Conservation (phyloP, 2,888 invertebrate genomes). For the Plemyria rubiginata region DNA sequence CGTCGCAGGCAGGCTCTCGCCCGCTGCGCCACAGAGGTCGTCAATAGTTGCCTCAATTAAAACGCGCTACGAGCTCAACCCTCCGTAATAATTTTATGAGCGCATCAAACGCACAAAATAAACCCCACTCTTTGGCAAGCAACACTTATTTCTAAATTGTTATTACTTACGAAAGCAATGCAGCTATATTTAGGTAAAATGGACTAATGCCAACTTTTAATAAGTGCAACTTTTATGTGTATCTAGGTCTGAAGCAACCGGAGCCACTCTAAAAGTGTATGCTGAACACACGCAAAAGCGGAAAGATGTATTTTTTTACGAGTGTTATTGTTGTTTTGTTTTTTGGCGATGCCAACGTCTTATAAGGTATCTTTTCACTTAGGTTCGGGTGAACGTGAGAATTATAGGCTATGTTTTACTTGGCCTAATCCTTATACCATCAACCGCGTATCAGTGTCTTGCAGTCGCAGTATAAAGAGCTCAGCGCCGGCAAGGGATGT, state of each 20-base stretch:
- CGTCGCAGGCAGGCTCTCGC: too few species aligned
- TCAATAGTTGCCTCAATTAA: constrained; percentile 60
- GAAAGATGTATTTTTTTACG: constrained; percentile 47
- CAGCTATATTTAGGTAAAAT: constrained; percentile 62
- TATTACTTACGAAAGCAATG: constrained; percentile 58
- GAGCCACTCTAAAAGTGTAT: constrained; percentile 46
- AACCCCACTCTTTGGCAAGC: constrained; percentile 54
- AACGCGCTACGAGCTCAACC: constrained; percentile 43
- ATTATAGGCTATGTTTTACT: constrained; percentile 35
- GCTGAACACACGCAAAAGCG: constrained; percentile 43
- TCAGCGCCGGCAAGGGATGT: constrained; percentile 39
- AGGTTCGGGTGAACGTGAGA: constrained; percentile 7
- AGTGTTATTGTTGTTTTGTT: constrained; percentile 31
- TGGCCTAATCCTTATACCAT: constrained; percentile 43
- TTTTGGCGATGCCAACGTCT: constrained; percentile 17
- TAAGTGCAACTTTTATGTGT: constrained; percentile 52
- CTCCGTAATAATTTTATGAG: constrained; percentile 44
- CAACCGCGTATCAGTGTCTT: constrained; percentile 44
- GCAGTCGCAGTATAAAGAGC: constrained; percentile 42
- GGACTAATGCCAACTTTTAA: constrained; percentile 68
- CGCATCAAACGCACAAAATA: constrained; percentile 41
- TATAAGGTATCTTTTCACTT: constrained; percentile 1
- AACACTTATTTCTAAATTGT: constrained; percentile 51
- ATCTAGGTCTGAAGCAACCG: constrained; percentile 46
- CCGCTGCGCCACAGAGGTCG: too few species aligned